Evolutionary conservation across 2,888 invertebrate genomes (phyloP).

Genomic region (Drosophila greeni): DNA sequence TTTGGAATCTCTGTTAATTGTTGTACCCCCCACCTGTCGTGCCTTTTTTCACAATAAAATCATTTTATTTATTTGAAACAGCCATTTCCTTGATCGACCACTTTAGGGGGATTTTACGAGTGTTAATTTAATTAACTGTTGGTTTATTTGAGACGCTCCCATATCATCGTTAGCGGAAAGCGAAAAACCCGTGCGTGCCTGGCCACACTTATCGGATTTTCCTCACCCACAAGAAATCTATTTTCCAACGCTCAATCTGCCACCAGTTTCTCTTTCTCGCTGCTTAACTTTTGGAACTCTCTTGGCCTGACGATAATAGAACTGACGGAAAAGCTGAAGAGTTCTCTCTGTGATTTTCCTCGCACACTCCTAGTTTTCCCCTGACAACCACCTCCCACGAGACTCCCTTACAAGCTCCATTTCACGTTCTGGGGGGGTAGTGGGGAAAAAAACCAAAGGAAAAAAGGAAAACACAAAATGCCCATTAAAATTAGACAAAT

Average conservation of each 20-base stretch:
- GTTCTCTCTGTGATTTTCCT: constrained; percentile 27
- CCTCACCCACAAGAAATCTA: constrained; percentile 17
- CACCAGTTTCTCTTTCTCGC: constrained; percentile 16
- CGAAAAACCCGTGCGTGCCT: constrained; percentile 39
- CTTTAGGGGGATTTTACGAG: not conserved
- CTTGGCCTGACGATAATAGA: constrained; percentile 51
- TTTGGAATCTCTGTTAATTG: constrained; percentile 25
- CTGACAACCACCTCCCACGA: constrained; percentile 26
- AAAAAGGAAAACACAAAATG: constrained; percentile 42
- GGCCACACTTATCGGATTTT: constrained; percentile 31
- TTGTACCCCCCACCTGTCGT: constrained; percentile 19
- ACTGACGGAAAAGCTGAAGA: constrained; percentile 42
- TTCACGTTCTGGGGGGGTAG: constrained; percentile 7
- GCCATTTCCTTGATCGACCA: constrained; percentile 8
- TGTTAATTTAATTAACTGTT: constrained; percentile 9
- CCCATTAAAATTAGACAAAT: constrained; percentile 69
- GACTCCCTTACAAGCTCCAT: constrained; percentile 29
- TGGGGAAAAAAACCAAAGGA: constrained; percentile 24
- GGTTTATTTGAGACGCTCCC: constrained; percentile 2
- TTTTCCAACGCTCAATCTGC: constrained; percentile 15
- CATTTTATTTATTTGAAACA: constrained; percentile 18
- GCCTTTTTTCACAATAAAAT: constrained; percentile 20
- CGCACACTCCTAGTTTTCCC: constrained; percentile 14
- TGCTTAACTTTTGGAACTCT: constrained; percentile 41
- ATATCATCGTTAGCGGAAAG: not conserved